Percentiles rank a stretch among this genome's conserved stretches.
Conservation (phyloP, 64 coral and sea anemone species). For the Orbicella faveolata region DNA sequence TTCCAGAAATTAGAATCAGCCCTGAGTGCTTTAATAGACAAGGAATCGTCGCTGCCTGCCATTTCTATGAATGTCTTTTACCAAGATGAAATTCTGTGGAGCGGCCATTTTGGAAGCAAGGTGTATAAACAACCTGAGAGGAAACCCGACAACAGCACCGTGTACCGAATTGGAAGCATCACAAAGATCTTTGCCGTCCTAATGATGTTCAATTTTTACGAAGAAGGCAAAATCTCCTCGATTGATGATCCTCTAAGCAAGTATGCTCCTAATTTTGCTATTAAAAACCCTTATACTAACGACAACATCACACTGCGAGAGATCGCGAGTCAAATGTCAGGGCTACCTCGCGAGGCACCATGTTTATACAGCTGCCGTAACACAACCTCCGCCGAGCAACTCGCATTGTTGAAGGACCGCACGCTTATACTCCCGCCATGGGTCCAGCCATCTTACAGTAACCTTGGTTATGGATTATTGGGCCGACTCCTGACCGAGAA, state of each 20-base stretch:
- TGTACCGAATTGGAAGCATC: constrained; percentile 66
- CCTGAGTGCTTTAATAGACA: constrained; percentile 13
- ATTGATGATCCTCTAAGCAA: constrained; percentile 69
- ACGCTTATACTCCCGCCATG: constrained; percentile 37
- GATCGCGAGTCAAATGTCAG: constrained; percentile 63
- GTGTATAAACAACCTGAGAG: constrained; percentile 16
- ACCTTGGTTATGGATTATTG: constrained; percentile 34
- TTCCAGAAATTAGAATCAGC: constrained; percentile 2
- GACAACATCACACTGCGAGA: constrained; percentile 60
- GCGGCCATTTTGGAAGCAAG: constrained; percentile 60
- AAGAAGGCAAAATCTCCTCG: constrained; percentile 52
- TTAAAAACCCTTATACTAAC: constrained; percentile 50
- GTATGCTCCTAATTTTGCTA: constrained; percentile 58
- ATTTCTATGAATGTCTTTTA: constrained; percentile 58
- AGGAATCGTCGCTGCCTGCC: constrained; percentile 30
- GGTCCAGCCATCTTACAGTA: constrained; percentile 47
- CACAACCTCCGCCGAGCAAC: constrained; percentile 20
- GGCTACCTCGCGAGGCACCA: constrained; percentile 60
- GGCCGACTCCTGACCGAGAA: constrained; percentile 30
- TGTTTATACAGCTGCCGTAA: constrained; percentile 27
- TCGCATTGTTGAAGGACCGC: not conserved
- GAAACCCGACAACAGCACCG: constrained; percentile 23
- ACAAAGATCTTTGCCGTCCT: constrained; percentile 59
- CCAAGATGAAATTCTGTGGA: constrained; percentile 42
- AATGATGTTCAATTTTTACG: constrained; percentile 51